phyloP scores from a whole-genome alignment of 1,140 invertebrate species.

The Copidosoma floridanum region DNA sequence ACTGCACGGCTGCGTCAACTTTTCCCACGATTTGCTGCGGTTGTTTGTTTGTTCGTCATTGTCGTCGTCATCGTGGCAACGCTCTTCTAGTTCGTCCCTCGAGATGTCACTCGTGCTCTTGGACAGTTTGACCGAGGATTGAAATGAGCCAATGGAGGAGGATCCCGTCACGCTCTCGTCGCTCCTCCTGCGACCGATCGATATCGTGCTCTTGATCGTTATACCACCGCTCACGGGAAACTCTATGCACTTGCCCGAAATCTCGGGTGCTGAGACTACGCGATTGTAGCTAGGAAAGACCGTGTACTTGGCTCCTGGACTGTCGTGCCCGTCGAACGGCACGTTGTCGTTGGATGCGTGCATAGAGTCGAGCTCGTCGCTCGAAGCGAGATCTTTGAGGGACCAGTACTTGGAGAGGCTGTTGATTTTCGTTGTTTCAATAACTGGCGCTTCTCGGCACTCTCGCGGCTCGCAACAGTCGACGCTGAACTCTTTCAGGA shows the following conservation, averaged over 20 bases:
- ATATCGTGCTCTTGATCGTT: conserved; percentile 40
- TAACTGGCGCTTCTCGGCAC: conserved; percentile 6
- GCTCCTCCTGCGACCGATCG: conserved; percentile 24
- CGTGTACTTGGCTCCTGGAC: conserved; percentile 35
- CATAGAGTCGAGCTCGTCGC: conserved; percentile 31
- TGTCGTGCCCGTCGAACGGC: conserved; percentile 22
- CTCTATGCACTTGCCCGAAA: conserved; percentile 32
- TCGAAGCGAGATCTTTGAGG: conserved; percentile 41
- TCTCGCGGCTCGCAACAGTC: too few species aligned
- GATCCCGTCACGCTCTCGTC: conserved; percentile 13
- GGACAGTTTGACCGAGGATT: not conserved
- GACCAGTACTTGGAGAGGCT: conserved; percentile 47
- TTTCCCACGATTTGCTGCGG: conserved; percentile 18
- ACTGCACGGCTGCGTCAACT: not conserved
- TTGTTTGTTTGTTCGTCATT: not conserved
- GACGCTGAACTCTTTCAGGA: conserved; percentile 38
- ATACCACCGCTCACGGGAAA: conserved; percentile 20
- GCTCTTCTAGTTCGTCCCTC: not conserved
- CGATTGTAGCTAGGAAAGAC: conserved; percentile 41
- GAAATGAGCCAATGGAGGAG: conserved; percentile 3
- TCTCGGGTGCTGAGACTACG: conserved; percentile 43
- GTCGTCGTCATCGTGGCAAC: not conserved
- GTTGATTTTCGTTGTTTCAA: too few species aligned
- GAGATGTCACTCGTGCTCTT: conserved; percentile 21
- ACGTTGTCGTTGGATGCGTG: conserved; percentile 28